Base-by-base conservation (phyloP, 1,140 invertebrate species). In the Atta colombica region DNA sequence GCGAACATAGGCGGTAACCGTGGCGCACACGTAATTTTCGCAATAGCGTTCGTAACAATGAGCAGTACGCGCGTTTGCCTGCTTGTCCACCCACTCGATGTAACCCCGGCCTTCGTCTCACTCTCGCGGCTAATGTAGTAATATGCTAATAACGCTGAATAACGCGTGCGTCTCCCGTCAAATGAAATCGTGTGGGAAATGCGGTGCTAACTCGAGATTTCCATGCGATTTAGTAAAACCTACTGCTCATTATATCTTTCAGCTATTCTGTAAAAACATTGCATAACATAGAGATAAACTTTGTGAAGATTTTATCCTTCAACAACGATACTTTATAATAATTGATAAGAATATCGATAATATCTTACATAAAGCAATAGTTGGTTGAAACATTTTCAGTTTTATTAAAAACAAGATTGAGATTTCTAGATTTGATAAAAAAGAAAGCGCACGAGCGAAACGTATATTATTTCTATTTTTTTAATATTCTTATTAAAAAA, bases 161-260 rank as follows among this genome's bases (percentile, higher is more conserved):
- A 84, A 75, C n/a, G 55, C 66, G 66, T 16, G 66, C 21, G 66
- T 61, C 55, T 74, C 80, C 55, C 25, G 80, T 84, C 39, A 74
- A 74, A 84, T 84, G 80, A 75, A 84, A 84, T 84, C 55, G 39
- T 74, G 80, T 84, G 80, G 69, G 80, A 84, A 84, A 84, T 55
- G 55, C 35, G 39, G 14, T 25, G 80, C 25, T 14, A 25, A n/a
- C 55, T 45, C 35, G 28, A 51, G 69, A 84, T 84, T 84, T 61
- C 39, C 39, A 55, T 51, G 80, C 18, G 39, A 14, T 28, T 84
- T 74, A 74, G 49, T 75, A 84, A 18, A 74, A 75, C n/a, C 21
- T 21, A 63, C 69, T 21, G 69, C 16, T 82, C 18, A 31, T 74
- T 68, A 39, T 31, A 31, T n/a, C 35, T 28, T 39, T 45, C 28